Base-by-base conservation (phyloP, 1,140 invertebrate species). In the Steinernema khuongi region DNA sequence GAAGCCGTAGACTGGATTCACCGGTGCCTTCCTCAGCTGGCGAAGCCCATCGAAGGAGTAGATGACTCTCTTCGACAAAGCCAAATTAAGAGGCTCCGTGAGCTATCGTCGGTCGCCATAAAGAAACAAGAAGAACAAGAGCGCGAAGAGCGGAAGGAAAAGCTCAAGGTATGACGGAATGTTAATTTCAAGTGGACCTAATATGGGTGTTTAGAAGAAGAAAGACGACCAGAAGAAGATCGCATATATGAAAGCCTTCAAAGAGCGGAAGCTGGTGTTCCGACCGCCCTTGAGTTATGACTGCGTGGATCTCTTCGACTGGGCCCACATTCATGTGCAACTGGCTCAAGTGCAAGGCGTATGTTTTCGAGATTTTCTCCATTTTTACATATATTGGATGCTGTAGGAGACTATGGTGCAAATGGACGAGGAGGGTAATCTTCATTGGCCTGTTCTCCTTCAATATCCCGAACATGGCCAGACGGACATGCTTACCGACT, bases 391-490 rank as follows among this genome's bases (percentile, higher is more conserved):
- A 31, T 22, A 31, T 36, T 7, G 4, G 31, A n/a, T n/a, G n/a
- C n/a, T 69, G 28, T 41, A 71, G 70, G 70, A 43, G 32, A 71
- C 33, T 14, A 71, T 71, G 70, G 70, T 71, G 11, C 11, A 28
- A 41, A 7, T 71, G 14, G 44, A 32, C 32, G 30, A 71, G 70
- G 1, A 17, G 2, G 70, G 70, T 17, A 14, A 22, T 22, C 32
- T 71, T 1, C 29, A 32, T 18, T 71, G 70, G 70, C 70, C 70
- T 17, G 18, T 71, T 1, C 32, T 71, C 1, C 22, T 71, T 14
- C 70, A 71, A 33, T 71, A 71, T 41, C 70, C 70, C 11, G 70
- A 71, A 33, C 26, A 36, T 14, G 32, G 70, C 19, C 70, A 71
- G 26, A 71, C 70, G 2, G 33, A 71, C 19, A 44, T 71, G 32